These are phyloP conservation scores for Microctonus aethiopoides DNA, from an alignment of 2,888 invertebrate species.

Conservation along the genomic window DNA sequence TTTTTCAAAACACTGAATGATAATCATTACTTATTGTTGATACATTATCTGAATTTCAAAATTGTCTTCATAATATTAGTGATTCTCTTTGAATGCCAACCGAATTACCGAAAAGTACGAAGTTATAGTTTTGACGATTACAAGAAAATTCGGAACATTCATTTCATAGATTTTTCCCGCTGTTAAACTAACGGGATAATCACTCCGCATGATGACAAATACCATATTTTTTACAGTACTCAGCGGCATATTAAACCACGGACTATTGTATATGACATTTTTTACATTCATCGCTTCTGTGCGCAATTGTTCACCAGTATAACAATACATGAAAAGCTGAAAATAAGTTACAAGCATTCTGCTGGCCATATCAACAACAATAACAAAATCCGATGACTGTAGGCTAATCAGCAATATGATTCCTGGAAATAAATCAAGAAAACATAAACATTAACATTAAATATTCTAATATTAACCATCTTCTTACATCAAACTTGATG, in stretches of 20 bases:
- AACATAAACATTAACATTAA: no score
- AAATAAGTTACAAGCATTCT: slow-evolving; percentile 18
- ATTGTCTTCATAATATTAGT: background rate
- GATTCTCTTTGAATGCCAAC: slow-evolving; percentile 14
- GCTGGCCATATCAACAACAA: slow-evolving; percentile 13
- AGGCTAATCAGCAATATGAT: slow-evolving; percentile 28
- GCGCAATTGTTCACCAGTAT: slow-evolving; percentile 31
- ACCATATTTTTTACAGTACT: slow-evolving; percentile 5
- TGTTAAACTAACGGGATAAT: slow-evolving; percentile 16
- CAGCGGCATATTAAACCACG: slow-evolving; percentile 29
- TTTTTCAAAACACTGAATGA: no score
- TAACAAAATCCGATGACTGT: slow-evolving; percentile 9
- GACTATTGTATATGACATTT: slow-evolving; percentile 20
- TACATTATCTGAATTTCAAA: no score
- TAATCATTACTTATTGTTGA: no score
- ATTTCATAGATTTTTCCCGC: slow-evolving; percentile 26
- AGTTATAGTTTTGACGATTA: slow-evolving; percentile 19
- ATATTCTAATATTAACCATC: background rate
- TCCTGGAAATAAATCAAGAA: no score
- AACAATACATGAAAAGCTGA: slow-evolving; percentile 34
- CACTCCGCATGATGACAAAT: slow-evolving; percentile 19
- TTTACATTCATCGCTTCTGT: slow-evolving; percentile 20
- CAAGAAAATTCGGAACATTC: slow-evolving; percentile 25
- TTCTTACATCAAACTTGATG: background rate
- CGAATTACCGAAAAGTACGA: slow-evolving; percentile 31